Evolutionary conservation across 2,888 invertebrate species (phyloP).

Genomic region (Coleophora deauratella): DNA sequence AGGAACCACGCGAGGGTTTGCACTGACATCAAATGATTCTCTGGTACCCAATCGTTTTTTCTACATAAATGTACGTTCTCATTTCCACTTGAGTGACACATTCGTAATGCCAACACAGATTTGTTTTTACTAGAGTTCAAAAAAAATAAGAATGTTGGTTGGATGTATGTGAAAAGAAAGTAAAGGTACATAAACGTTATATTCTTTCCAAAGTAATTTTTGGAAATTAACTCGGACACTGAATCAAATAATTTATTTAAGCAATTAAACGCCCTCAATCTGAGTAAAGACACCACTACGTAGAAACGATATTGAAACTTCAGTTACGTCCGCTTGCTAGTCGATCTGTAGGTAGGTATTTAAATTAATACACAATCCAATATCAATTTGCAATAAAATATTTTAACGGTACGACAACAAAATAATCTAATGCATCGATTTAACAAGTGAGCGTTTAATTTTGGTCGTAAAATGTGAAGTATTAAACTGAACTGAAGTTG

Average conservation of each 20-base stretch:
- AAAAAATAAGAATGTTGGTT: too few species aligned
- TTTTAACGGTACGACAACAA: not conserved
- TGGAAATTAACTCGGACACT: constrained; percentile 19
- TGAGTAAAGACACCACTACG: constrained; percentile 23
- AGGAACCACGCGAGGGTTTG: constrained; percentile 7
- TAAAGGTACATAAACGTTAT: too few species aligned
- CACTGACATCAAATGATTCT: constrained; percentile 5
- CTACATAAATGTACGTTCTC: too few species aligned
- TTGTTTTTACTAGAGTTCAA: too few species aligned
- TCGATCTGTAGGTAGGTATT: constrained; percentile 11
- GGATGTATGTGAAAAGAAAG: too few species aligned
- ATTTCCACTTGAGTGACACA: too few species aligned
- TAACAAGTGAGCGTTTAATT: too few species aligned
- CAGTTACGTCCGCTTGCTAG: constrained; percentile 20
- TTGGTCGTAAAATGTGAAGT: too few species aligned
- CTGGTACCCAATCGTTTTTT: too few species aligned
- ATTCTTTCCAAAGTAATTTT: too few species aligned
- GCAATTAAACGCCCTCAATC: constrained; percentile 43
- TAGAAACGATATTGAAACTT: constrained; percentile 37
- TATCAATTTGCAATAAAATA: constrained; percentile 8
- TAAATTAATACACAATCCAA: constrained; percentile 1
- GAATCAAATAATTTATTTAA: constrained; percentile 40
- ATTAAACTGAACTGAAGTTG: too few species aligned
- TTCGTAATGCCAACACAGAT: too few species aligned
- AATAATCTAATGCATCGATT: not conserved